Conservation (phyloP, 2,797 vertebrate genomes). For the Aselliscus stoliczkanus region DNA sequence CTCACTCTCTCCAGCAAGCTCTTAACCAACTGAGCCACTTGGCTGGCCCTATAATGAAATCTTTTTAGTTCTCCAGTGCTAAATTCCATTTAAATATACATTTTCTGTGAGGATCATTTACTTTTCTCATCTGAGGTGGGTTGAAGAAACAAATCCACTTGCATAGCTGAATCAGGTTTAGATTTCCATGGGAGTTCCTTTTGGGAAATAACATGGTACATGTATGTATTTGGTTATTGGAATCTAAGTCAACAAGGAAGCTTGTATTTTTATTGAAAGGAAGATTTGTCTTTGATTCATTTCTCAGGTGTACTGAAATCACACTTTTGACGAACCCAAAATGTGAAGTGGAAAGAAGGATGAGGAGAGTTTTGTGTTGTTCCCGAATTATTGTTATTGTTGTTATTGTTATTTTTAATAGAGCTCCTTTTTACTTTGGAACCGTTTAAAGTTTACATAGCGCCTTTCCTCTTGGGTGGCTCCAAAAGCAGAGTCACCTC, state of each 20-base stretch:
- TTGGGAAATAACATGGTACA: neutral
- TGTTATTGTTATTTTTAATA: neutral
- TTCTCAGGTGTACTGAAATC: neutral
- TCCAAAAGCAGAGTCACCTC: neutral
- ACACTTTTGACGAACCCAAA: neutral
- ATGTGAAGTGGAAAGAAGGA: neutral
- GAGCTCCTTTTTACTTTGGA: neutral
- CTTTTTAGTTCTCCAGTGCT: neutral
- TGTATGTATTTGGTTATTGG: neutral
- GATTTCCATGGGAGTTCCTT: slow-evolving; percentile 2
- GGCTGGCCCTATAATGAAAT: neutral
- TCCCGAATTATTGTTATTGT: neutral
- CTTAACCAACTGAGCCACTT: too few species aligned
- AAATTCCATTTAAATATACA: neutral
- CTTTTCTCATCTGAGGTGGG: neutral
- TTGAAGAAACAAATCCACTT: neutral
- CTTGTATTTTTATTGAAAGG: neutral
- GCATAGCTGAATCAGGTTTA: neutral
- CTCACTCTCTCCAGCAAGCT: too few species aligned
- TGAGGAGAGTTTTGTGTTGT: neutral
- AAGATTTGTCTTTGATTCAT: neutral
- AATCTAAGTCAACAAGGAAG: neutral
- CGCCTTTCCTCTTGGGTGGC: neutral
- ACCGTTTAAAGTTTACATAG: neutral
- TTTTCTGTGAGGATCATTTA: neutral